Base-by-base conservation (phyloP, 2,113 vertebrate species). In the Neodontobutis hainanensis region DNA sequence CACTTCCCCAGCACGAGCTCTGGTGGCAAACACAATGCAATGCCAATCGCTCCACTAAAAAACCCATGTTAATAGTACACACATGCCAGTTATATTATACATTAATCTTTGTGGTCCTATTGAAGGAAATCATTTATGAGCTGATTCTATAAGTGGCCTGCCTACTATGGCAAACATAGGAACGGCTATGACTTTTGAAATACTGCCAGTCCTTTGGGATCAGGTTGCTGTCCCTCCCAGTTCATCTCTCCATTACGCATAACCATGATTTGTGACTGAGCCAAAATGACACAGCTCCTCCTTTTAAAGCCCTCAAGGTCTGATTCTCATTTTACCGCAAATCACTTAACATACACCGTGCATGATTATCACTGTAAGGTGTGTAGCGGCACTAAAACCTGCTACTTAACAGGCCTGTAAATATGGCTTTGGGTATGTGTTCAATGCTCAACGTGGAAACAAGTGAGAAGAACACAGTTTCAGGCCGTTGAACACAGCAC, bases 231-330 rank as follows among this genome's bases (percentile, higher is more conserved):
- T 76, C 48, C 61, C 59, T 34, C 63, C 70, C 60, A 35, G 49
- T 57, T 52, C 10, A 11, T 68, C 61, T 80, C 86, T 85, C 82
- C 81, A 77, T 88, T 75, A 67, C 70, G 16, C 57, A 67, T 64
- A 68, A 80, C 67, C 42, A 71, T 64, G 58, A 79, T 80, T 65
- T 80, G 77, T 80, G 78, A 78, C 80, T 11, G 74, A 67, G 62
- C 40, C 46, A 44, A 46, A 64, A 67, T 61, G 43, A 79, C 35
- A 8, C 67, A 12, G 70, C 53, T 62, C 64, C 48, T 82, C 65
- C 40, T 75, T 77, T 73, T 67, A 66, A 78, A 85, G 69, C 56
- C 83, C 64, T 73, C 27, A 0, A 65, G 68, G 75, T 55, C 53
- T 70, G 62, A 68, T 73, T 66, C 50, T 59, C 50, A 57, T 80